A percentile compares a stretch with the other conserved stretches of the same genome.
phyloP scores from a whole-genome alignment of 2,888 invertebrate species.

The Bruchidius siliquastri region DNA sequence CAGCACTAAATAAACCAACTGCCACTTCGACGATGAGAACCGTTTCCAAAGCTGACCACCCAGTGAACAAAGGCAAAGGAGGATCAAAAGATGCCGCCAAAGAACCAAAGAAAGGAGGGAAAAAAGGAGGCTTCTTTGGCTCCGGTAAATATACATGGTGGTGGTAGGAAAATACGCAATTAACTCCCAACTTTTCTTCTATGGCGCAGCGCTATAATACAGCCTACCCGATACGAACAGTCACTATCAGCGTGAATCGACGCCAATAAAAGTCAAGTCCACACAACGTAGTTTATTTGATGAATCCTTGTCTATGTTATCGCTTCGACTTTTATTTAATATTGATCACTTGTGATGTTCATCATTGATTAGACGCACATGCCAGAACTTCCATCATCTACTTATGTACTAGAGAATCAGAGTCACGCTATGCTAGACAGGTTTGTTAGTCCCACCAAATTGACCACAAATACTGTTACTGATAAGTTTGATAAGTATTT shows the following conservation, averaged over 20 bases:
- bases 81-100: conserved; percentile 40
- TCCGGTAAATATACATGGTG: conserved; percentile 80
- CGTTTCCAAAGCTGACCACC: conserved; percentile 37
- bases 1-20: conserved; percentile 42
- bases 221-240: not conserved
- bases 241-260: not conserved
- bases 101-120: conserved; percentile 52
- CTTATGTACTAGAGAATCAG: not conserved
- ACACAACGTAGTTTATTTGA: not conserved
- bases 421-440: not conserved
- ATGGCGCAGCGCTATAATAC: conserved; percentile 41
- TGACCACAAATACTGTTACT: too few species aligned
- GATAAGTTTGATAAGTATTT: too few species aligned
- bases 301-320: not conserved
- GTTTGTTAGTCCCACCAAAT: too few species aligned
- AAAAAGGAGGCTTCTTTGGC: conserved; percentile 70
- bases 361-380: not conserved
- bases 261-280: not conserved
- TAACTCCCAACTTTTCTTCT: conserved; percentile 33
- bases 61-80: conserved; percentile 33
- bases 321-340: not conserved
- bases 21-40: conserved; percentile 41
- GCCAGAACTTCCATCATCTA: not conserved
- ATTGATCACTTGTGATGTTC: not conserved
- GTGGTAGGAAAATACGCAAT: conserved; percentile 55